These are phyloP conservation scores for Odocoileus virginianus DNA, from an alignment of 2,113 vertebrate species.

Conservation along the genomic window DNA sequence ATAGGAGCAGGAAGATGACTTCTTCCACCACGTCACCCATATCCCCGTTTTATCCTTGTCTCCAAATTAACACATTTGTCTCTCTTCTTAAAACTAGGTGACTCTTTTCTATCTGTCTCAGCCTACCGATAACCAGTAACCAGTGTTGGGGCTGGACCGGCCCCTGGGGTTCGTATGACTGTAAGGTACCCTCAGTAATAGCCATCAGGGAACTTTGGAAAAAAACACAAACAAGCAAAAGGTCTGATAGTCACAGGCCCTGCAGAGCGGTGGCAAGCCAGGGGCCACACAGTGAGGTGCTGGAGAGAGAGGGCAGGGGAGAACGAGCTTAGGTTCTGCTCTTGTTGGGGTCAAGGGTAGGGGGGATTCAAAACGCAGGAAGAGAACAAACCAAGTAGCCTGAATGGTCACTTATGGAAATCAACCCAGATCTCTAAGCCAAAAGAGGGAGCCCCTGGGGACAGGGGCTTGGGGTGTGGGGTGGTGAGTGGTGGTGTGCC, in stretches of 20 bases:
- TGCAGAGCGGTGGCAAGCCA: neutral
- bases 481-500: neutral
- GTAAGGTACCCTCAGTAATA: neutral
- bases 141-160: neutral
- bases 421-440: neutral
- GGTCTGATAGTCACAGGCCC: neutral
- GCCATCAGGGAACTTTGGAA: neutral
- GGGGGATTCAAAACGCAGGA: neutral
- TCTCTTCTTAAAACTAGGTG: neutral
- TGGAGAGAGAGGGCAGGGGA: neutral
- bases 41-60: neutral
- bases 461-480: accelerated
- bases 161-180: neutral
- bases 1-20: neutral
- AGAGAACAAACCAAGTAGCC: neutral
- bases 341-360: neutral
- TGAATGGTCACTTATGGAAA: neutral
- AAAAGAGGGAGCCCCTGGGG: neutral
- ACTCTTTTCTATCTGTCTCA: neutral
- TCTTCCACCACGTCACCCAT: neutral
- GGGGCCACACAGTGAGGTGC: neutral
- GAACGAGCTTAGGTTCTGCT: neutral
- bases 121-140: neutral
- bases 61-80: neutral
- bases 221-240: neutral